Base-by-base conservation (phyloP, 2,797 vertebrate species). In the Ispidina lecontei region DNA sequence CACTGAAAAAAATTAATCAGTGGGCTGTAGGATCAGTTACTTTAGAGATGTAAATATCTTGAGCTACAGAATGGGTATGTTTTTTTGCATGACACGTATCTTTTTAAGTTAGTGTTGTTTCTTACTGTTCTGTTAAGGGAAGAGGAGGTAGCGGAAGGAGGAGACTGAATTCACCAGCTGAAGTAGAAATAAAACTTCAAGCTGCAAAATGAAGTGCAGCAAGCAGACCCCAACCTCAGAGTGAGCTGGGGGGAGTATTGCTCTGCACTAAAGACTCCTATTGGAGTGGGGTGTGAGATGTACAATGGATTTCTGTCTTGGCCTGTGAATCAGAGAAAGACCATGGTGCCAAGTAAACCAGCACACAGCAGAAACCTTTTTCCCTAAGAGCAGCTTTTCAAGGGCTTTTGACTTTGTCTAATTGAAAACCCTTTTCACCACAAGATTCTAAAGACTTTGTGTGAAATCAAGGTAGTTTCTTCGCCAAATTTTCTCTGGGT, bases 351-450 rank as follows among this genome's bases (percentile, higher is more conserved):
- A 70, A 54, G 31, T 65, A 67, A 86, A 58, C 8, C 43, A 73
- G 26, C 44, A 78, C 29, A 47, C 11, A 54, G 26, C 23, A 80
- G 55, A 80, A 62, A 7, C n/a, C 12, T 87, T 82, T 70, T 70
- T 77, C 3, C 14, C 37, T n/a, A 52, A 44, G 6, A 67, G 13
- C 20, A 81, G 39, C 19, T 67, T 33, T 72, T 91, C 86, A 92
- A 93, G 86, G 67, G 81, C 85, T 96, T 95, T 87, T 92, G 69
- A 94, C 74, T 94, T 81, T 3, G 7, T 68, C 77, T 84, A 86
- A 90, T 95, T 90, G 84, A 93, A 94, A 87, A 25, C 25, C 69
- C 63, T 94, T 92, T 95, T 92, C 51, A 87, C 64, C 86, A 73
- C 90, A 94, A 84, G 58, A 83, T 72, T 93, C 68, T 28, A 71